Percentiles rank a stretch among this genome's conserved stretches.
phyloP scores from a whole-genome alignment of 2,888 invertebrate genomes.

The Rhingia rostrata region DNA sequence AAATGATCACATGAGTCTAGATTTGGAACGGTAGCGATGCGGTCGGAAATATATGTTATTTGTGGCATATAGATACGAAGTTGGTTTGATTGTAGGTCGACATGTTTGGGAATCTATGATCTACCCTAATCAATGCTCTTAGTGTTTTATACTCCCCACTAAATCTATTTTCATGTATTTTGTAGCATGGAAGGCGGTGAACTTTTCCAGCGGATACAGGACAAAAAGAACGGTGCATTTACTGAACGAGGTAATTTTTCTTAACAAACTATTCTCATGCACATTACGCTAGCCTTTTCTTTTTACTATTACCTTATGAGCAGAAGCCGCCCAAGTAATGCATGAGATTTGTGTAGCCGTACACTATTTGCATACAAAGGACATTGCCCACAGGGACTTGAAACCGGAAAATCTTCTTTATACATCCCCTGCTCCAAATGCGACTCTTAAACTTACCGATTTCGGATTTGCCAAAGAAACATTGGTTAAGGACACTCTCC shows the following conservation, averaged over 20 bases:
- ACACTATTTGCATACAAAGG: conserved; percentile 94
- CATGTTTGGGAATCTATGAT: too few species aligned
- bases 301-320: conserved; percentile 1
- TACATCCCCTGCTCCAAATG: conserved; percentile 88
- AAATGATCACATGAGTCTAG: too few species aligned
- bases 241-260: conserved; percentile 89
- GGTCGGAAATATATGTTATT: too few species aligned
- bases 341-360: conserved; percentile 98
- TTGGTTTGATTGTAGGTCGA: neutral
- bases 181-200: conserved; percentile 98
- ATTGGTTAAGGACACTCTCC: conserved; percentile 91
- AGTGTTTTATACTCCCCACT: neutral
- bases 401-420: conserved; percentile 99
- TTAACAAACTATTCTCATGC: neutral
- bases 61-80: too few species aligned
- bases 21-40: too few species aligned
- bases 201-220: conserved; percentile 98
- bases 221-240: conserved; percentile 94
- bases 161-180: conserved; percentile 10
- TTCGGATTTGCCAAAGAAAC: conserved; percentile 99
- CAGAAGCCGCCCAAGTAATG: conserved; percentile 97
- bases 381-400: conserved; percentile 98
- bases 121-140: too few species aligned
- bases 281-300: neutral
- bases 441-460: conserved; percentile 97